phyloP scores from a whole-genome alignment of 2,113 vertebrate species.

The Corythornis cristatus region DNA sequence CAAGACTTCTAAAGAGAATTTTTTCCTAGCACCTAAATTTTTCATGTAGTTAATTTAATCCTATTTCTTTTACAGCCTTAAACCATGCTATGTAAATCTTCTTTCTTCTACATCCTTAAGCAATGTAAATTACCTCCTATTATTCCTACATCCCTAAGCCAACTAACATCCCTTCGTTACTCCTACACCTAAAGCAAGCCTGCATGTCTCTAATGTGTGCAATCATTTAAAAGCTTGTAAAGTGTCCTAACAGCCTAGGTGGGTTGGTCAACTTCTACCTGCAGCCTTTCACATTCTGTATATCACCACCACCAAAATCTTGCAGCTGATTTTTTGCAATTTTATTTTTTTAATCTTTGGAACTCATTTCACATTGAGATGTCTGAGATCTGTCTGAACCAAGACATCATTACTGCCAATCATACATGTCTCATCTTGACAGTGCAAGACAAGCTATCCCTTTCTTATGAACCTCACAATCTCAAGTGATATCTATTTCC shows the following conservation, averaged over 20 bases:
- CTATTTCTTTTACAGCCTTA: conserved; percentile 20
- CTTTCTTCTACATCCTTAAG: not conserved
- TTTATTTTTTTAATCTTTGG: not conserved
- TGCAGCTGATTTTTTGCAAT: not conserved
- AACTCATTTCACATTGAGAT: not conserved
- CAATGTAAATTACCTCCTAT: conserved; percentile 24
- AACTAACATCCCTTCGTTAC: not conserved
- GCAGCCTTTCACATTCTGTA: not conserved
- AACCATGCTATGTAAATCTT: not conserved
- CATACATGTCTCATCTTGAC: not conserved
- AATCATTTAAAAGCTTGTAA: not conserved
- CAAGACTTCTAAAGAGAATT: not conserved
- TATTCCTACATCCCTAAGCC: conserved; percentile 5
- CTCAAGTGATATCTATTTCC: not conserved
- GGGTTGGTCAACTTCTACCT: not conserved
- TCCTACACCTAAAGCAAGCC: not conserved
- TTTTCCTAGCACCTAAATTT: not conserved
- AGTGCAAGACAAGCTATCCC: not conserved
- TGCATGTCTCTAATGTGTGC: not conserved
- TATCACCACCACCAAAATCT: not conserved
- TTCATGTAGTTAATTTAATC: conserved; percentile 43
- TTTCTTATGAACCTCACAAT: not conserved
- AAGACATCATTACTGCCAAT: not conserved
- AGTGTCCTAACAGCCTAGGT: not conserved
- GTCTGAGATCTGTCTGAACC: not conserved